These are phyloP conservation scores for Lutraria lutraria DNA, from an alignment of 2,888 invertebrate genomes.

Conservation along the genomic window DNA sequence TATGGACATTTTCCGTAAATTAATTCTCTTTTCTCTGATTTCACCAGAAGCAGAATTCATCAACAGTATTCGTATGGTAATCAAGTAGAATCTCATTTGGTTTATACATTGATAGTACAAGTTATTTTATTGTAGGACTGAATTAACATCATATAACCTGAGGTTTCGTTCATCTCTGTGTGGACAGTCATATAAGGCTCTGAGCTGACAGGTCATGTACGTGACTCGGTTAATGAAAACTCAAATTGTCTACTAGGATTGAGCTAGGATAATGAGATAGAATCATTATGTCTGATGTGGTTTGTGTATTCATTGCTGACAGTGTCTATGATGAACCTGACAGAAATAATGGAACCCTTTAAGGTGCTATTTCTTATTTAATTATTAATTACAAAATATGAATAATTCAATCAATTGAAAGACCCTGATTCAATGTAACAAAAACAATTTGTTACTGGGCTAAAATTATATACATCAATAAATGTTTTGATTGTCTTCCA, in stretches of 20 bases:
- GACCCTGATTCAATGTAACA: too few relatives aligned
- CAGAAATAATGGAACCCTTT: neutral
- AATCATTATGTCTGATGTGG: neutral
- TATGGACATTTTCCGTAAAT: constrained; percentile 9
- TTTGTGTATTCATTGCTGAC: neutral
- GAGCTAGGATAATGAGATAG: neutral
- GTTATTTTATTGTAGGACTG: constrained; percentile 17
- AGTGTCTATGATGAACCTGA: neutral
- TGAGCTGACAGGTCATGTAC: neutral
- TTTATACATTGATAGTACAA: constrained; percentile 19
- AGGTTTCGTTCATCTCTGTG: neutral
- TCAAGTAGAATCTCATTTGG: constrained; percentile 8
- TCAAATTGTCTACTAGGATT: constrained; percentile 14
- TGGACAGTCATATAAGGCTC: neutral
- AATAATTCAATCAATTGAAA: neutral
- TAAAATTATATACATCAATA: too few relatives aligned
- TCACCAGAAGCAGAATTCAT: neutral
- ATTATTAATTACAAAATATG: neutral
- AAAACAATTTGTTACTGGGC: too few relatives aligned
- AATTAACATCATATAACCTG: constrained; percentile 28
- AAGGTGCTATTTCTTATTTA: neutral
- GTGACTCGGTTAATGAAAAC: constrained; percentile 38
- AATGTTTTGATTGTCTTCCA: too few relatives aligned
- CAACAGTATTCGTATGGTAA: constrained; percentile 2
- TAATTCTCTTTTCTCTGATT: neutral